Percentiles rank a stretch among this genome's conserved stretches.
Conservation (phyloP, 2,888 invertebrate species). For the Sceliomorpha sp. region DNA sequence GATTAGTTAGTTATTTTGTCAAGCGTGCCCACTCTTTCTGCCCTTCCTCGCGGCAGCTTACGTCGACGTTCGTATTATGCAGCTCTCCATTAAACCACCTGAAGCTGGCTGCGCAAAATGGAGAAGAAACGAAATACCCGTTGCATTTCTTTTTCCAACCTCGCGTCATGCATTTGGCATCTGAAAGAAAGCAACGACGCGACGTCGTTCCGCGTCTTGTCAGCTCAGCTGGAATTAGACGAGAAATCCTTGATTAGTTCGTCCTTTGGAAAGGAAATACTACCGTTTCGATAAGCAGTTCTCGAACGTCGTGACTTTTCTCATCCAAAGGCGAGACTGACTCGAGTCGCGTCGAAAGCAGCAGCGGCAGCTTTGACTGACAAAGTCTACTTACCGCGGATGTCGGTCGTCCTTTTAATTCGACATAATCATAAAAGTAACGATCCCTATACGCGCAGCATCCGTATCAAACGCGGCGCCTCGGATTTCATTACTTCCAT, state of each 20-base stretch:
- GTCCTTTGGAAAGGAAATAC: constrained; percentile 13
- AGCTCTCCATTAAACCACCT: constrained; percentile 67
- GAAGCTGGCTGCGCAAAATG: constrained; percentile 58
- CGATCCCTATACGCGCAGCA: constrained; percentile 5
- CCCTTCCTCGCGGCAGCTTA: constrained; percentile 29
- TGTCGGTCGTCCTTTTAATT: too few species aligned
- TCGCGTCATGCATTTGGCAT: constrained; percentile 58
- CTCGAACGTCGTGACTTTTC: constrained; percentile 5
- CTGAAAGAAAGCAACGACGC: constrained; percentile 61
- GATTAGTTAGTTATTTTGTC: constrained; percentile 54
- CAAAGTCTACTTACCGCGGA: background rate
- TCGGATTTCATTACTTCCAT: background rate
- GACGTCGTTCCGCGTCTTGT: constrained; percentile 5
- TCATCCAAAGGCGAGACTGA: background rate
- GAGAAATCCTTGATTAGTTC: constrained; percentile 69
- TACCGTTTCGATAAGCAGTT: background rate
- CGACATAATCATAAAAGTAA: background rate
- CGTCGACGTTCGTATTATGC: constrained; percentile 58
- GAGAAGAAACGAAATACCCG: constrained; percentile 29
- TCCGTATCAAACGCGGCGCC: background rate
- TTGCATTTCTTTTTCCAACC: constrained; percentile 30
- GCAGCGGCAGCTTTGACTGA: constrained; percentile 14
- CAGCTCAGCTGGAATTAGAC: constrained; percentile 57
- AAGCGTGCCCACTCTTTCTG: constrained; percentile 37
- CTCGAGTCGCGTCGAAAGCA: background rate